phyloP scores from a whole-genome alignment of 2,797 vertebrate species.

The Coilia nasus region DNA sequence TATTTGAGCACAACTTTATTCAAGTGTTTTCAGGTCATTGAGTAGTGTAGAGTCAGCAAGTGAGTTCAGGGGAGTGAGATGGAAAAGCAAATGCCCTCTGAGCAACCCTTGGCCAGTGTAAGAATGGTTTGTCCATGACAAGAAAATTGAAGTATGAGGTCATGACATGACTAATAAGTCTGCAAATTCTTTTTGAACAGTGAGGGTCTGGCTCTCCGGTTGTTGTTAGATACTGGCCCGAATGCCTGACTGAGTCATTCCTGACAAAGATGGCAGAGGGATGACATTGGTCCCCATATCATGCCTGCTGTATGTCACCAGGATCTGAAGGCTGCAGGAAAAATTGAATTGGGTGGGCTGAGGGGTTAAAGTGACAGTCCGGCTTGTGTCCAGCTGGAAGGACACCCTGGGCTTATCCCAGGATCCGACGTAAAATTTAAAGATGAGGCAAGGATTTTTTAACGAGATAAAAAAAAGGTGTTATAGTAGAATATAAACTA shows the following conservation, averaged over 20 bases:
- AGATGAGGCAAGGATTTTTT: no score
- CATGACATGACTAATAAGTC: slow-evolving; percentile 5
- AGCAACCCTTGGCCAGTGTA: neutral
- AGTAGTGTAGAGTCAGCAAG: neutral
- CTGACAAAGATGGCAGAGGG: neutral
- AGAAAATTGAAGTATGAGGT: slow-evolving; percentile 16
- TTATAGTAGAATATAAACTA: no score
- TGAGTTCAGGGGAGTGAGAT: neutral
- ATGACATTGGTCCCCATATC: neutral
- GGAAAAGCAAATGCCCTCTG: neutral
- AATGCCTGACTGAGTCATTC: neutral
- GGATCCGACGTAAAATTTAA: no score
- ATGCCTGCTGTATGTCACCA: neutral
- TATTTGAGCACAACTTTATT: neutral
- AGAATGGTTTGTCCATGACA: neutral
- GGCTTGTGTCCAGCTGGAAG: no score
- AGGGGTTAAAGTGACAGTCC: neutral
- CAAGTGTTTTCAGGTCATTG: neutral
- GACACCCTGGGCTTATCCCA: neutral
- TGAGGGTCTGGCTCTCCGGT: neutral
- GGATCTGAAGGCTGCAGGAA: neutral
- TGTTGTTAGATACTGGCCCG: neutral
- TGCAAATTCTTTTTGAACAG: neutral
- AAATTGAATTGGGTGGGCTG: neutral
- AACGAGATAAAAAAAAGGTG: no score